Conservation (phyloP, 2,888 invertebrate genomes). For the Aleiodes alternator region DNA sequence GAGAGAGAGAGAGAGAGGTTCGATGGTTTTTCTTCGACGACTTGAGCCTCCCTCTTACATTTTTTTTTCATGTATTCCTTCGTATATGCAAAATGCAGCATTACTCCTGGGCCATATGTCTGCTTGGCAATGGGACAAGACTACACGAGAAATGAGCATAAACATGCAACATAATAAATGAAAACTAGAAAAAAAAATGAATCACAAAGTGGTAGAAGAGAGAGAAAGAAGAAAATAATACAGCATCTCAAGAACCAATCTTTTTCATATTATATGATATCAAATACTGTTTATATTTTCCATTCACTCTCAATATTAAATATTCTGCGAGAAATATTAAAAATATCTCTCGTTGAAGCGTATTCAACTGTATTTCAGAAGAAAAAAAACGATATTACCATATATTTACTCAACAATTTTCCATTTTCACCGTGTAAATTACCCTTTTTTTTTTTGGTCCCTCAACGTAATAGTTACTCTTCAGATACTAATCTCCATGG, state of each 20-base stretch:
- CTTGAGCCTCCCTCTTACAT: conserved; percentile 44
- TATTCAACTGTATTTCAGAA: conserved; percentile 31
- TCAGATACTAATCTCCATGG: conserved; percentile 31
- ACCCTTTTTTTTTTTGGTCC: not conserved
- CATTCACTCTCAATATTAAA: conserved; percentile 64
- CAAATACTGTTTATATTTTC: conserved; percentile 51
- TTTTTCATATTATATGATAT: conserved; percentile 15
- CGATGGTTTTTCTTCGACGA: conserved; percentile 33
- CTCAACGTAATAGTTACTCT: conserved; percentile 15
- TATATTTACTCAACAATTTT: conserved; percentile 5
- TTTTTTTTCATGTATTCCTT: conserved; percentile 17
- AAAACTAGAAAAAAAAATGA: not conserved
- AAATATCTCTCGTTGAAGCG: conserved; percentile 64
- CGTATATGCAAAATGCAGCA: conserved; percentile 28
- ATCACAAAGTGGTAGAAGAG: conserved; percentile 28
- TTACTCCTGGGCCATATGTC: conserved; percentile 34
- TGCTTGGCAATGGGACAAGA: conserved; percentile 25
- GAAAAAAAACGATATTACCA: not conserved
- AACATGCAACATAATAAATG: not conserved
- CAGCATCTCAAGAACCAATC: conserved; percentile 38
- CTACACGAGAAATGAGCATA: conserved; percentile 27
- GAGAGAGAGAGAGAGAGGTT: conserved; percentile 35
- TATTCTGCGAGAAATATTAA: conserved; percentile 64
- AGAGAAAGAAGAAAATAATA: conserved; percentile 33
- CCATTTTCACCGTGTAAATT: conserved; percentile 8